Evolutionary conservation across 2,113 vertebrate genomes (phyloP), one percentile per base, ranked within the genome.

Genomic region (Leucoraja erinaceus): DNA sequence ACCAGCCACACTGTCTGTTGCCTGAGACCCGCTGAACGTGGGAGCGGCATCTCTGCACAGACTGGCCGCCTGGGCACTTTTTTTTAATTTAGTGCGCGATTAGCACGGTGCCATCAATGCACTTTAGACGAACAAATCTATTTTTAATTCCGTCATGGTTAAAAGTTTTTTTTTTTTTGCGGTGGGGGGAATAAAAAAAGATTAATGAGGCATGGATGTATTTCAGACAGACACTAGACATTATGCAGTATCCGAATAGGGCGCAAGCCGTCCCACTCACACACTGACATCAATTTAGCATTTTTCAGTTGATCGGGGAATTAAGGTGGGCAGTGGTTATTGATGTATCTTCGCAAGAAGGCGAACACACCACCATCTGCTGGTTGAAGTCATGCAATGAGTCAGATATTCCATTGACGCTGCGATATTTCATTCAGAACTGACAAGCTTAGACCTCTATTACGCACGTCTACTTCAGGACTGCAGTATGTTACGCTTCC

Each of bases 301-400:
- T 70, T 91, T 91, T 91, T 33, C 66, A 91, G 70, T 72, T 28
- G 18, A 91, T 33, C 66, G 14, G 90, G 33, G 68, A 91, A 54
- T 38, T 54, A 47, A 25, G 68, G 68, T 91, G 66, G 90, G 31
- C 33, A 72, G 38, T 54, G 25, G 54, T 91, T 72, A 72, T 54
- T 54, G 68, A 10, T 70, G 54, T 33, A 72, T 47, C 9, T 31
- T 72, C 18, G 18, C 3, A 54, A 5, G 90, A 72, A 66, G 90
- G 90, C 68, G 47, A 68, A 74, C 90, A 22, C 66, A 54, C 90
- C 38, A 91, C 90, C 90, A 74, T 74, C 90, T 91, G 90, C 90
- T 74, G 90, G 66, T 72, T 86, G 12, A 72, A 91, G 90, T 28
- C 90, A 68, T 70, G 68, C 90, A 91, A 72, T 91, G 90, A 74